Conservation (phyloP, 1,140 invertebrate genomes). For the Copidosoma floridanum region DNA sequence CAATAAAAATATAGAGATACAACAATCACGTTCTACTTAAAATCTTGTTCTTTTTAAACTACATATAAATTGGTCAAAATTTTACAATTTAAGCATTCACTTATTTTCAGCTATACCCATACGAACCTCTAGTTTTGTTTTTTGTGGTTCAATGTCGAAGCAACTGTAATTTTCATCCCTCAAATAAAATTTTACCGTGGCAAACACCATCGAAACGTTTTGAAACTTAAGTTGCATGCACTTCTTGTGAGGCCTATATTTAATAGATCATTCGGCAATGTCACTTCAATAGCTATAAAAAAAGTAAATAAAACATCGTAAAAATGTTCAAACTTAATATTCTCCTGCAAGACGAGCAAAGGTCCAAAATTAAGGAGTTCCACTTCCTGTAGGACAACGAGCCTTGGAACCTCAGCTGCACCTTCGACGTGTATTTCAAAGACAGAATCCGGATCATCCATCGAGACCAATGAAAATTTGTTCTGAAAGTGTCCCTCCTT, state of each 20-base stretch:
- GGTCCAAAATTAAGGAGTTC: no score
- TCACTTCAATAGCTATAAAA: no score
- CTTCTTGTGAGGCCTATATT: constrained; percentile 30
- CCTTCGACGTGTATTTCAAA: constrained; percentile 36
- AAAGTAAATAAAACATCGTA: not conserved
- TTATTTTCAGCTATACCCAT: no score
- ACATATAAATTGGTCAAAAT: no score
- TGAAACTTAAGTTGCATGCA: constrained; percentile 34
- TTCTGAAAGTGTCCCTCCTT: constrained; percentile 28
- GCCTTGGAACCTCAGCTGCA: constrained; percentile 34
- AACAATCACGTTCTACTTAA: no score
- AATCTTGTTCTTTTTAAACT: no score
- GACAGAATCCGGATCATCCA: constrained; percentile 24
- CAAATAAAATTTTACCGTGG: constrained; percentile 31
- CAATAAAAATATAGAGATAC: no score
- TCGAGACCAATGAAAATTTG: constrained; percentile 32
- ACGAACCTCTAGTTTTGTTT: constrained; percentile 31
- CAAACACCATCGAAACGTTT: constrained; percentile 38
- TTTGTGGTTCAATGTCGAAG: constrained; percentile 30
- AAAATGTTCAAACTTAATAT: not conserved
- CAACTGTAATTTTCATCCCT: constrained; percentile 15
- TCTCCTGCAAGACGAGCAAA: constrained; percentile 28
- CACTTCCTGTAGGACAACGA: no score
- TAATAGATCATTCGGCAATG: no score
- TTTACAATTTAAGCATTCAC: no score